A percentile compares a stretch with the other conserved stretches of the same genome.
Evolutionary conservation across 2,113 vertebrate genomes (phyloP).

Genomic region (Semicossyphus pulcher): DNA sequence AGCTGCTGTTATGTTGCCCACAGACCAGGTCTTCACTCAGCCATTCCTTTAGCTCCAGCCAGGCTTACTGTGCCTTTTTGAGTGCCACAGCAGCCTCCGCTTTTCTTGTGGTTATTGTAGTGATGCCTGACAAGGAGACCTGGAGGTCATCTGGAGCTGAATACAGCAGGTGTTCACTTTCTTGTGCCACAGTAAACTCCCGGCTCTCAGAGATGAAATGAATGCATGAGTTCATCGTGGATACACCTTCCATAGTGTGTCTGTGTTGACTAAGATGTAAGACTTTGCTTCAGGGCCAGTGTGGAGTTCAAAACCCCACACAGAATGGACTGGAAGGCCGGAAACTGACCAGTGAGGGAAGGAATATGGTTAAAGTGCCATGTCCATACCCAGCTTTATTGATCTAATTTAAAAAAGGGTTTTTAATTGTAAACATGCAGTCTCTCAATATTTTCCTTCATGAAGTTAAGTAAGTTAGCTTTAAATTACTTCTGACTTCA

Average conservation of each 20-base stretch:
- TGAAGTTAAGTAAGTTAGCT: too few species aligned
- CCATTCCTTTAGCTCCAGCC: constrained; percentile 6
- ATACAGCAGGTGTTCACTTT: constrained; percentile 12
- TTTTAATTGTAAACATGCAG: too few species aligned
- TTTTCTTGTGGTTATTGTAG: constrained; percentile 31
- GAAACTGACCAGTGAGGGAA: background rate
- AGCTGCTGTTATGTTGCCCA: constrained; percentile 4
- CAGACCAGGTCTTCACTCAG: constrained; percentile 13
- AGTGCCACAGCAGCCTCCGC: constrained; percentile 9
- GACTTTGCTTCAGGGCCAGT: constrained; percentile 1
- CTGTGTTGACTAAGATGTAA: background rate
- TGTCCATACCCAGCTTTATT: too few species aligned
- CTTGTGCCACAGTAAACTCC: background rate
- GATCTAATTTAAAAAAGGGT: too few species aligned
- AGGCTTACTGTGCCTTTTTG: constrained; percentile 4
- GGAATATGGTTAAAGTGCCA: too few species aligned
- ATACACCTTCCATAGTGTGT: background rate
- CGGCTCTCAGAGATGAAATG: background rate
- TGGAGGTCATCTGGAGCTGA: constrained; percentile 17
- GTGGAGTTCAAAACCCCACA: background rate
- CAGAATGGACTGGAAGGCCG: background rate
- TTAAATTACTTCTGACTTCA: too few species aligned
- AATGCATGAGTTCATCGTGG: background rate
- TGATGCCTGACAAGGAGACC: constrained; percentile 26
- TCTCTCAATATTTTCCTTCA: too few species aligned